Percentiles rank a stretch among this genome's conserved stretches.
Evolutionary conservation across 2,888 invertebrate genomes (phyloP).

Genomic region (Trichogramma dendrolimi): DNA sequence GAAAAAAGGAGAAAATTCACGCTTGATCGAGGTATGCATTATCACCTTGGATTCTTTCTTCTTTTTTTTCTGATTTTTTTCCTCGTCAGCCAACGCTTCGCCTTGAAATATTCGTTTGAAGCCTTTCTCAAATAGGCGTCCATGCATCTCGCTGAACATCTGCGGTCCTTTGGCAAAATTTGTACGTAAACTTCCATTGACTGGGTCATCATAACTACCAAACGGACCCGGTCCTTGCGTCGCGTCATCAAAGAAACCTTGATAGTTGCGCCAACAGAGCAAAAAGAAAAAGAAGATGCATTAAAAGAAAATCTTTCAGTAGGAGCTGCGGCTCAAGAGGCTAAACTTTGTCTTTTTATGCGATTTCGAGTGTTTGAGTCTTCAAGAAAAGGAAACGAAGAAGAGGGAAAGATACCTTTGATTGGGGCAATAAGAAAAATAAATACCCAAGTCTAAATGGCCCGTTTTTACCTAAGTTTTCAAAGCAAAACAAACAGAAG

Average conservation of each 20-base stretch:
- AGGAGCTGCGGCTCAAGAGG: not conserved
- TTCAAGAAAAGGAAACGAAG: too few species aligned
- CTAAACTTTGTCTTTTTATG: not conserved
- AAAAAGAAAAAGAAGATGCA: not conserved
- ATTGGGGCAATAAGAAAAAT: not conserved
- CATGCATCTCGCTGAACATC: slow-evolving; percentile 31
- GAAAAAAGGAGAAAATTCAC: not conserved
- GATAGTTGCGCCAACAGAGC: slow-evolving; percentile 1
- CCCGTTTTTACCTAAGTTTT: too few species aligned
- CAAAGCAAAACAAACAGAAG: too few species aligned
- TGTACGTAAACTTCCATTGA: slow-evolving; percentile 26
- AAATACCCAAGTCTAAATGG: not conserved
- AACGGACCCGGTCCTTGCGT: slow-evolving; percentile 35
- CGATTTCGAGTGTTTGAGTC: not conserved
- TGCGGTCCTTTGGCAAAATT: slow-evolving; percentile 32
- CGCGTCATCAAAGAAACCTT: slow-evolving; percentile 42
- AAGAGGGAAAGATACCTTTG: not conserved
- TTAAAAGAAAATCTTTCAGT: not conserved
- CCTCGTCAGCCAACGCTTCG: slow-evolving; percentile 40
- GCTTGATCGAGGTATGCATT: too few species aligned
- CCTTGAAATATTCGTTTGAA: slow-evolving; percentile 53
- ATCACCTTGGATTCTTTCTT: slow-evolving; percentile 5
- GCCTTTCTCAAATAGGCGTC: slow-evolving; percentile 52
- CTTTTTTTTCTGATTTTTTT: slow-evolving; percentile 5
- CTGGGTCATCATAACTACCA: not conserved